These are phyloP conservation scores for Montipora cactus DNA, from an alignment of 64 coral and sea anemone species.

Conservation along the genomic window DNA sequence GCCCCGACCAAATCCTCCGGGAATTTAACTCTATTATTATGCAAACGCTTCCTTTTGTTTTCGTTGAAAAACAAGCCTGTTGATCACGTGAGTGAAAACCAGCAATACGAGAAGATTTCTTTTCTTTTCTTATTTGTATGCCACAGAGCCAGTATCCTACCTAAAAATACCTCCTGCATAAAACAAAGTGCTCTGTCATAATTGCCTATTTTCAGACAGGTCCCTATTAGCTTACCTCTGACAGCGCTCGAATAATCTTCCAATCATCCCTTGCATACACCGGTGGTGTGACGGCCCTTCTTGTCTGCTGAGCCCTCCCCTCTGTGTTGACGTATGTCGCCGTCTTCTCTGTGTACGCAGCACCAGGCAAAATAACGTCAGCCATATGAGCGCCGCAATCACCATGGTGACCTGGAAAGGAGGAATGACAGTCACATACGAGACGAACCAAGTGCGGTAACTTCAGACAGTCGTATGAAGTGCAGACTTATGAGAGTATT, in stretches of 20 bases:
- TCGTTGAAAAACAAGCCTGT: too few species aligned
- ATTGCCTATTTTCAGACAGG: background rate
- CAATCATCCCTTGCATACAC: slow-evolving; percentile 93
- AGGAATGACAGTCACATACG: background rate
- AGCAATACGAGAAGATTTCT: too few species aligned
- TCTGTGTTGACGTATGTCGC: slow-evolving; percentile 98
- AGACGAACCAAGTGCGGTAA: too few species aligned
- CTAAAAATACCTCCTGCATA: too few species aligned
- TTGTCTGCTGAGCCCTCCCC: slow-evolving; percentile 96
- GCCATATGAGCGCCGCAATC: slow-evolving; percentile 90
- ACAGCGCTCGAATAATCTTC: slow-evolving; percentile 99
- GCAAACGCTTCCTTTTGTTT: too few species aligned
- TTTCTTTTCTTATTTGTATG: too few species aligned
- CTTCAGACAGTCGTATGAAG: too few species aligned
- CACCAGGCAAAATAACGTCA: slow-evolving; percentile 95
- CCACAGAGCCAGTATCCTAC: too few species aligned
- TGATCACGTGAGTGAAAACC: too few species aligned
- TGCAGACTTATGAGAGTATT: too few species aligned
- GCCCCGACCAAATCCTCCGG: too few species aligned
- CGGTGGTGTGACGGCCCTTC: slow-evolving; percentile 97
- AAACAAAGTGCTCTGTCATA: background rate
- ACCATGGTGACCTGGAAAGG: slow-evolving; percentile 93
- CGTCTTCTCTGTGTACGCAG: slow-evolving; percentile 97
- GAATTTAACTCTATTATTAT: too few species aligned
- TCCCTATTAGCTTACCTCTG: slow-evolving; percentile 68